Percentiles rank a stretch among this genome's conserved stretches.
Evolutionary conservation across 2,797 vertebrate genomes (phyloP).

Genomic region (Pantherophis alleghaniensis): DNA sequence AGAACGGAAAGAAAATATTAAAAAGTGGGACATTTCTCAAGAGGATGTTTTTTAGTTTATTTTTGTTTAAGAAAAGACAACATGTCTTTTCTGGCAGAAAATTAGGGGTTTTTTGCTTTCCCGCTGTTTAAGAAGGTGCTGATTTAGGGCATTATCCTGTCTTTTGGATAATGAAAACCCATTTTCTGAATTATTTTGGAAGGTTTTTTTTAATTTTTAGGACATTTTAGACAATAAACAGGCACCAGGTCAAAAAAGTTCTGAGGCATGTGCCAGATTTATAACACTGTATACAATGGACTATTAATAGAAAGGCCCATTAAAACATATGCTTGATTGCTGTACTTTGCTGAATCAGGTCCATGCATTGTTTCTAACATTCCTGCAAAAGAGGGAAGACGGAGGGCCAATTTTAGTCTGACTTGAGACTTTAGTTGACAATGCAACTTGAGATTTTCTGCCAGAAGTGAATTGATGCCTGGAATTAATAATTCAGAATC

Average conservation of each 20-base stretch:
- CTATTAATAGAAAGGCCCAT: constrained; percentile 29
- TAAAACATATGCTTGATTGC: constrained; percentile 15
- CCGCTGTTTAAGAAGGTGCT: constrained; percentile 70
- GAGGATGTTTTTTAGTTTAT: constrained; percentile 71
- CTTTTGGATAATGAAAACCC: constrained; percentile 51
- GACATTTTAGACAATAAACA: constrained; percentile 44
- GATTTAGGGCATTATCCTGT: constrained; percentile 65
- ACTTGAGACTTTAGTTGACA: not conserved
- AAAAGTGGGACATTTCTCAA: constrained; percentile 69
- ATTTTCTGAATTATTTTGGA: constrained; percentile 38
- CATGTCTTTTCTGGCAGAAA: constrained; percentile 66
- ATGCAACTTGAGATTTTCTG: constrained; percentile 20
- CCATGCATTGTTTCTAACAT: constrained; percentile 26
- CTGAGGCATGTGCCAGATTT: constrained; percentile 25
- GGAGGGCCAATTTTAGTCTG: constrained; percentile 12
- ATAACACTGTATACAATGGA: not conserved
- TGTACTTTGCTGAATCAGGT: constrained; percentile 33
- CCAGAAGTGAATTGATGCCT: constrained; percentile 1
- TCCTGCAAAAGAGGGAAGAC: constrained; percentile 31
- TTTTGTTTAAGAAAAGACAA: constrained; percentile 59
- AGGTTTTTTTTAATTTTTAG: constrained; percentile 36
- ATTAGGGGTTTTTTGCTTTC: constrained; percentile 63
- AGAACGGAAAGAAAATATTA: constrained; percentile 75
- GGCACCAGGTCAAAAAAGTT: constrained; percentile 22
- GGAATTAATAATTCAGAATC: constrained; percentile 27